Base-by-base conservation (phyloP, 2,888 invertebrate genomes). In the Netelia melanura region DNA sequence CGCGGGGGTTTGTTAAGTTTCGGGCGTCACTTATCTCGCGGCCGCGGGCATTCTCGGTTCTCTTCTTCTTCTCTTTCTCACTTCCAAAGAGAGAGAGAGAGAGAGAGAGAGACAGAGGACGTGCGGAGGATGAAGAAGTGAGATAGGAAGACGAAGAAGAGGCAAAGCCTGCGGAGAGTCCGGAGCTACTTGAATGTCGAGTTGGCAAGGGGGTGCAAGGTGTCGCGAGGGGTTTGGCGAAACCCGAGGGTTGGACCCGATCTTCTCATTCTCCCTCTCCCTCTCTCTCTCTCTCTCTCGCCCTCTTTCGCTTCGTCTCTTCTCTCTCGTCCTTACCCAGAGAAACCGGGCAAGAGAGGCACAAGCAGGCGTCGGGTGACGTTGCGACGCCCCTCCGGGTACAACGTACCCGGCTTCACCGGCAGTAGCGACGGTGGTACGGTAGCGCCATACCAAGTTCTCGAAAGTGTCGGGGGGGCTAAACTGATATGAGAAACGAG, bases 401-500 rank as follows among this genome's bases (percentile, higher is more conserved):
- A 77, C 76, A 82, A 82, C 79, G 72, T 72, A 83, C 78, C 56
- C 78, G 77, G 38, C 38, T 38, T 38, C 75, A 70, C 23, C 44
- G 72, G 68, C 70, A 74, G 78, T 43, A 81, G 52, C 71, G 58
- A 21, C 65, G 80, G 25, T 30, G 38, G 11, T 30, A 62, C n/a
- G 71, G 56, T 30, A 77, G 67, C 67, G 65, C 61, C 76, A 67
- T 89, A 89, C 90, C 91, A 93, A 93, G 90, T 93, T 93, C 92
- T 92, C 92, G 89, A 93, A 93, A 93, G 93, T 93, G 93, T 93
- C 93, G 91, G 79, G 79, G 90, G 75, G 79, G 90, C 92, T 91
- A 92, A 92, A 93, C 93, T 92, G 93, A 92, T 93, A 93, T 93
- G 93, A 93, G 93, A 93, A 92, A 93, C 91, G 92, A 93, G 88